Percentiles rank a stretch among this genome's conserved stretches.
Conservation (phyloP, 2,797 vertebrate genomes). For the Syndactyla subalaris region DNA sequence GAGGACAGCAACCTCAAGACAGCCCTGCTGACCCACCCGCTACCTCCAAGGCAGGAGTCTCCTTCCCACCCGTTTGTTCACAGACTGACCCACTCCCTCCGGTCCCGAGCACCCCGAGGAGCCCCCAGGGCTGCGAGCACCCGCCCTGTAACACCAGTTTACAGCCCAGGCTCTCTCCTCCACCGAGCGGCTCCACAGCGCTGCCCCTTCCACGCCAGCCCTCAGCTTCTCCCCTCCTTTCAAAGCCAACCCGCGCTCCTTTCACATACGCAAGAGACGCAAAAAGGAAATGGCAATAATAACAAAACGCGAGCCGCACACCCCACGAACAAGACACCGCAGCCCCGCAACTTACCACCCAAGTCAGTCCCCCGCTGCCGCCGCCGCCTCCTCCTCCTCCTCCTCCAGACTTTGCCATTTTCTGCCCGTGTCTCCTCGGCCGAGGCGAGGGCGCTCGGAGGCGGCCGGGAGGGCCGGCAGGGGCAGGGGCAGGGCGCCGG, state of each 20-base stretch:
- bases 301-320: neutral
- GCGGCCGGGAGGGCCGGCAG: neutral
- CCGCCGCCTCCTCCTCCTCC: slow-evolving; percentile 73
- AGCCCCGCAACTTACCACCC: slow-evolving; percentile 85
- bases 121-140: neutral
- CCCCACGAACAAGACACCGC: neutral
- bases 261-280: neutral
- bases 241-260: neutral
- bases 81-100: neutral
- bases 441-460: slow-evolving; percentile 15
- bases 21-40: neutral
- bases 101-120: neutral
- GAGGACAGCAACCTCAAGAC: neutral
- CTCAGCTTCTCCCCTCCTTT: neutral
- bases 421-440: slow-evolving; percentile 61
- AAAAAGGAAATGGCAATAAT: neutral
- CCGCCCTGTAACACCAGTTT: neutral
- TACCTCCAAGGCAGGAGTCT: neutral
- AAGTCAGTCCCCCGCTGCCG: slow-evolving; percentile 87
- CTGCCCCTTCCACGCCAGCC: neutral
- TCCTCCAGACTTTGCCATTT: slow-evolving; percentile 80
- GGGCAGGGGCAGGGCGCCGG: too few relatives aligned
- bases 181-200: neutral
- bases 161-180: neutral
- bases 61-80: neutral